phyloP scores from a whole-genome alignment of 2,888 invertebrate species.

The Andrena trimmerana region DNA sequence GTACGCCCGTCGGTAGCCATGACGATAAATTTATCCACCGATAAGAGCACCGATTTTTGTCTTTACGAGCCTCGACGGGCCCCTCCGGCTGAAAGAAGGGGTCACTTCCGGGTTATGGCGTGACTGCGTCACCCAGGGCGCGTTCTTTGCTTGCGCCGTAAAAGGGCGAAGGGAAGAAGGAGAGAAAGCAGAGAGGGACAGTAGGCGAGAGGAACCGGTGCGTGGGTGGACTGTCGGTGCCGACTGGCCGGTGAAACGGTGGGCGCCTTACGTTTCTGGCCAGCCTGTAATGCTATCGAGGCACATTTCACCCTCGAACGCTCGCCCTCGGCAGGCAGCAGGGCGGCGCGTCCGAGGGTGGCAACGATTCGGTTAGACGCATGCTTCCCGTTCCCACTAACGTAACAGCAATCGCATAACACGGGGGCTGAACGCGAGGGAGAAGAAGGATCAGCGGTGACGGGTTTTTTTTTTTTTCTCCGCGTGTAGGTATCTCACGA shows the following conservation, averaged over 20 bases:
- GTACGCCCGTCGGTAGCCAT: slow-evolving; percentile 40
- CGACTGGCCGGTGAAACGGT: slow-evolving; percentile 17
- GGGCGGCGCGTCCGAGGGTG: slow-evolving; percentile 16
- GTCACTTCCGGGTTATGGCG: slow-evolving; percentile 73
- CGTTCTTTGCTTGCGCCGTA: slow-evolving; percentile 18
- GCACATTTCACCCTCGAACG: slow-evolving; percentile 67
- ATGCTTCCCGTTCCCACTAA: neutral
- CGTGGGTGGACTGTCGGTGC: neutral
- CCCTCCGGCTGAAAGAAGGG: slow-evolving; percentile 63
- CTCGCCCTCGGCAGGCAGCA: slow-evolving; percentile 7
- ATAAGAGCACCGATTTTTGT: slow-evolving; percentile 81
- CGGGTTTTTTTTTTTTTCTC: slow-evolving; percentile 76
- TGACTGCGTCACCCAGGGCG: slow-evolving; percentile 66
- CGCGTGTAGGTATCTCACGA: slow-evolving; percentile 68
- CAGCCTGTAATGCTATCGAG: slow-evolving; percentile 63
- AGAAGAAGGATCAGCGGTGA: neutral
- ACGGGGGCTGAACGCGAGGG: neutral
- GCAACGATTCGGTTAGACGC: neutral
- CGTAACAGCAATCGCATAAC: neutral
- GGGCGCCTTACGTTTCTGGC: slow-evolving; percentile 18
- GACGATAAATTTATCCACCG: slow-evolving; percentile 79
- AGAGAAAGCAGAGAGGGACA: slow-evolving; percentile 9
- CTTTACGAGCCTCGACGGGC: slow-evolving; percentile 77
- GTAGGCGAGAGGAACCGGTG: neutral
- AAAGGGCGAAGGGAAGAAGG: neutral